Evolutionary conservation across 2,113 vertebrate species (phyloP).

Genomic region (Gnathonemus echidnorhynchus): DNA sequence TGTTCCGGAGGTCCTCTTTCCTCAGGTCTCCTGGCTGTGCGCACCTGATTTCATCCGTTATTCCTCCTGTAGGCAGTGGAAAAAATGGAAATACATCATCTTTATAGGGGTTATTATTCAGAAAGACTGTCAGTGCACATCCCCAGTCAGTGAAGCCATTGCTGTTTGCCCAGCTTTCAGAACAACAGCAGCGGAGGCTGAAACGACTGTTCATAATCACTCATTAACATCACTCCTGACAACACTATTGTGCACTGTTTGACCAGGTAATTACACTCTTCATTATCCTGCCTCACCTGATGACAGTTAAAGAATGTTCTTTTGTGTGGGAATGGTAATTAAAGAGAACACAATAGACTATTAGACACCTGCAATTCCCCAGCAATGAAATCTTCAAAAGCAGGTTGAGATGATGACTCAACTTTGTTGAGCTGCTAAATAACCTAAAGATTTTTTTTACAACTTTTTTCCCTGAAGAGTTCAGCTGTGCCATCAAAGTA

Average conservation of each 20-base stretch:
- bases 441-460: neutral
- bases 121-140: neutral
- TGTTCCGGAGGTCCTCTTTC: conserved; percentile 73
- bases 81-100: neutral
- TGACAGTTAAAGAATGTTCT: neutral
- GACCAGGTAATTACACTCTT: conserved; percentile 11
- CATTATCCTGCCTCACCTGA: conserved; percentile 7
- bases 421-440: neutral
- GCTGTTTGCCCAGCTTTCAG: neutral
- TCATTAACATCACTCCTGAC: neutral
- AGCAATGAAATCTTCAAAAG: neutral
- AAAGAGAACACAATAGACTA: neutral
- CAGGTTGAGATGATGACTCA: neutral
- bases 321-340: neutral
- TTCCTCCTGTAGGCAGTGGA: conserved; percentile 66
- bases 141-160: neutral
- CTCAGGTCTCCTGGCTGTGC: conserved; percentile 70
- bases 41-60: conserved; percentile 74
- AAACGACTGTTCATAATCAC: neutral
- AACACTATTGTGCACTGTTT: neutral
- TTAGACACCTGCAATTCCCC: neutral
- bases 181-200: neutral
- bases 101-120: neutral
- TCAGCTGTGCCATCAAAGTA: neutral
- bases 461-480: neutral